These are phyloP conservation scores for Strix uralensis DNA, from an alignment of 2,113 vertebrate species.

Conservation along the genomic window DNA sequence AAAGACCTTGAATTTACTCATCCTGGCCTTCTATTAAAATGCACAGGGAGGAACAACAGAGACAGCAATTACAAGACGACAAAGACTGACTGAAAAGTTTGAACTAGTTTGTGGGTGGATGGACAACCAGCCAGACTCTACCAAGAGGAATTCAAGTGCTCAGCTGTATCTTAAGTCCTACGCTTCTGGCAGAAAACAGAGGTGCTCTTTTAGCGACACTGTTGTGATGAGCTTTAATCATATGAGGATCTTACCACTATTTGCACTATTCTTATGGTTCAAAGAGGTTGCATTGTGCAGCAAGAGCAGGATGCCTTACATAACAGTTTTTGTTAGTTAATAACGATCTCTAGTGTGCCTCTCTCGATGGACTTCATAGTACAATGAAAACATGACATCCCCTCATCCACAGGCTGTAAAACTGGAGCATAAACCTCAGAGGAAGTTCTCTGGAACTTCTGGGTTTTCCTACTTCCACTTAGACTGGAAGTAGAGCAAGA, in stretches of 20 bases:
- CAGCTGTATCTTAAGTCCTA: not conserved
- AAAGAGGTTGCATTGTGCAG: not conserved
- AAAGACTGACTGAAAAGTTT: not conserved
- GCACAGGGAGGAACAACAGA: not conserved
- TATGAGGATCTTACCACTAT: not conserved
- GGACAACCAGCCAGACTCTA: not conserved
- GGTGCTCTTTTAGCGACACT: not conserved
- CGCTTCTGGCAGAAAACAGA: not conserved
- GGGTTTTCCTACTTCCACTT: not conserved
- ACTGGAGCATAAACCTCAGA: not conserved
- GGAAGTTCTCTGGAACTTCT: not conserved
- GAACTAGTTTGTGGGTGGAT: not conserved
- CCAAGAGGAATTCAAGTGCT: not conserved
- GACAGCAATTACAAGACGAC: not conserved
- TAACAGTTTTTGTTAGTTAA: not conserved
- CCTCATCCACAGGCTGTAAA: not conserved
- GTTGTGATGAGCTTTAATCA: not conserved
- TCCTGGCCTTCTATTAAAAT: not conserved
- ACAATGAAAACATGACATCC: not conserved
- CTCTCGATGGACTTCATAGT: not conserved
- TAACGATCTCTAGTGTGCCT: not conserved
- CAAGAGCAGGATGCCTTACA: not conserved
- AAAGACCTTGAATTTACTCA: not conserved
- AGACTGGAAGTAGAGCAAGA: not conserved
- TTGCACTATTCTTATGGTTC: accelerated